Base-by-base conservation (phyloP, 2,888 invertebrate species). In the Latheticus oryzae region DNA sequence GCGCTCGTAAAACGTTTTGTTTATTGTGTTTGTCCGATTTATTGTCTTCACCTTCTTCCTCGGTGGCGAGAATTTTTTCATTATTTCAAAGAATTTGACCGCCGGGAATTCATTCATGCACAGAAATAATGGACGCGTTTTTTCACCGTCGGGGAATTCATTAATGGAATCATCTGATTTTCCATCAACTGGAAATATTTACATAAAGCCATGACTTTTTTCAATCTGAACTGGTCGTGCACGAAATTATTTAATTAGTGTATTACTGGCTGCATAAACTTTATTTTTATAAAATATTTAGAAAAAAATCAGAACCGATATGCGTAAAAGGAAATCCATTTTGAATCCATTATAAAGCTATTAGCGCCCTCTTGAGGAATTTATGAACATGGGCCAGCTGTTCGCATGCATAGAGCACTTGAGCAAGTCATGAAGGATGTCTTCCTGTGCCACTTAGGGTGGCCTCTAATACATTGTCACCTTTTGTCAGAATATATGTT, bases 1-100 rank as follows among this genome's bases (percentile, higher is more conserved):
- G 60, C 66, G 64, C 71, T 75, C 74, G 69, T 76, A 76, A 77
- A 76, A 72, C 68, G 70, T 73, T 73, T 69, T 72, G 70, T 73
- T 75, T 74, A 75, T 75, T 75, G 75, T 76, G 69, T 74, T 75
- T 73, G 70, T 70, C 70, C 73, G 68, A 73, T 74, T 75, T 74
- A 73, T 73, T 73, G 73, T 72, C 72, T 70, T 66, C 69, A 71
- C 71, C 72, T 69, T 66, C 68, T 65, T 68, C 66, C 19, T 68
- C 68, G 73, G 73, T 71, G 74, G 74, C 69, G 67, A 62, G 65
- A 69, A 68, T 68, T 70, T 71, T 69, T 70, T 65, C 63, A 73
- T 72, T 66, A 65, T 69, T 70, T 72, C 71, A 63, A 26, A 59
- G 73, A 73, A 73, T 63, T 63, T 63, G 63, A 64, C 66, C 67